Base-by-base conservation (phyloP, 2,113 vertebrate genomes). In the Shinisaurus crocodilurus region DNA sequence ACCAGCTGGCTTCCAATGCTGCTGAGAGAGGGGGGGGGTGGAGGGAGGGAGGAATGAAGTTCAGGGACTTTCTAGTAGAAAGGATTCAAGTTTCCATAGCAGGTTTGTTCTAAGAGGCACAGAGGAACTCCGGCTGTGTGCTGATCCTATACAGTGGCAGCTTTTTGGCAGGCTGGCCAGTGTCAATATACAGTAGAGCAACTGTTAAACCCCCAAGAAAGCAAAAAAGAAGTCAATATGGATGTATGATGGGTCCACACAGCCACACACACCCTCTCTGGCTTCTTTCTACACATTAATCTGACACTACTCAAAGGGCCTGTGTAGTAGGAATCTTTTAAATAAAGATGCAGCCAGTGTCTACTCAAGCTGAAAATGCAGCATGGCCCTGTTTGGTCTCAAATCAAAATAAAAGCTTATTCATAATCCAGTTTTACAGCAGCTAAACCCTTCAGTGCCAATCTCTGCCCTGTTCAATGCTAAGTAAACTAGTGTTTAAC, bases 1-100 rank as follows among this genome's bases (percentile, higher is more conserved):
- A 96, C 92, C 95, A 95, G 89, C 76, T 43, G 91, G 80, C 91
- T 96, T 94, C 95, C 95, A 96, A 93, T 85, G 93, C 93, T n/a
- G 84, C 95, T 96, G 92, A 94, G 93, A 96, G 69, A 85, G 54
- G 34, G 57, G 54, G 13, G 54, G 13, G 54, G 13, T 6, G 13
- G 54, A 54, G 54, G 1, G 54, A 54, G 50, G 10, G 50, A 54
- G 50, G 10, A 10, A 54, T 86, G 93, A 92, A 95, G 92, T 92
- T 91, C 88, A 95, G 93, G 92, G 92, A 93, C 89, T 92, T 63
- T 20, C 1, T 88, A 37, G 74, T 93, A 95, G 95, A 96, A 96
- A 95, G 89, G 94, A 96, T 95, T 96, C 93, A 90, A 92, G 92
- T 88, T 91, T 96, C 91, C n/a, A 0, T 88, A 94, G 95, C 92